These are phyloP conservation scores for Hirtodrosophila confusa DNA, from an alignment of 2,888 invertebrate genomes.

Conservation along the genomic window DNA sequence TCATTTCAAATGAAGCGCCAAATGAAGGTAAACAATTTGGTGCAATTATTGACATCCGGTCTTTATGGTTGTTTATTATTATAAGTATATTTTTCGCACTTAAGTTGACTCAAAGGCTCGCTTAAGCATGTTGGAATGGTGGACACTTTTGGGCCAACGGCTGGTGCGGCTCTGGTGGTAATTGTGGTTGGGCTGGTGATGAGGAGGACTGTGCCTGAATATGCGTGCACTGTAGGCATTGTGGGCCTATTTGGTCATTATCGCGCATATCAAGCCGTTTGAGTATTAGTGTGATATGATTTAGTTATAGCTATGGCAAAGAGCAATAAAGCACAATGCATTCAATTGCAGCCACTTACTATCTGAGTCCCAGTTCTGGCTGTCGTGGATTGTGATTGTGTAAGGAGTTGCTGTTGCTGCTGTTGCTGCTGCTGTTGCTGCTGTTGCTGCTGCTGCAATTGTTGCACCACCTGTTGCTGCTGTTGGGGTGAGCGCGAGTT, in stretches of 20 bases:
- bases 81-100: constrained; percentile 6
- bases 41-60: constrained; percentile 42
- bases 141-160: neutral
- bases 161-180: too few species aligned
- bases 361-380: constrained; percentile 64
- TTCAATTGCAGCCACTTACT: constrained; percentile 74
- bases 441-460: constrained; percentile 50
- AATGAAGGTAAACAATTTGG: constrained; percentile 20
- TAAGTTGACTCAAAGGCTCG: neutral
- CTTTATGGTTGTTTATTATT: neutral
- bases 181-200: too few species aligned
- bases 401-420: constrained; percentile 52
- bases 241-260: neutral
- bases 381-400: constrained; percentile 57
- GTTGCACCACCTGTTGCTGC: constrained; percentile 55
- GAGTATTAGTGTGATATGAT: constrained; percentile 17
- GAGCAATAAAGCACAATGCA: constrained; percentile 37
- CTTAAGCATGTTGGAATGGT: constrained; percentile 16
- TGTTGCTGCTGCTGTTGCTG: constrained; percentile 35
- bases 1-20: constrained; percentile 29
- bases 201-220: neutral
- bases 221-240: too few species aligned
- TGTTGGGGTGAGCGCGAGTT: constrained; percentile 62
- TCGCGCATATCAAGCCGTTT: neutral
- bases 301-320: constrained; percentile 20